These are phyloP conservation scores for Anguilla megastoma DNA, from an alignment of 2,797 vertebrate species.

Conservation along the genomic window DNA sequence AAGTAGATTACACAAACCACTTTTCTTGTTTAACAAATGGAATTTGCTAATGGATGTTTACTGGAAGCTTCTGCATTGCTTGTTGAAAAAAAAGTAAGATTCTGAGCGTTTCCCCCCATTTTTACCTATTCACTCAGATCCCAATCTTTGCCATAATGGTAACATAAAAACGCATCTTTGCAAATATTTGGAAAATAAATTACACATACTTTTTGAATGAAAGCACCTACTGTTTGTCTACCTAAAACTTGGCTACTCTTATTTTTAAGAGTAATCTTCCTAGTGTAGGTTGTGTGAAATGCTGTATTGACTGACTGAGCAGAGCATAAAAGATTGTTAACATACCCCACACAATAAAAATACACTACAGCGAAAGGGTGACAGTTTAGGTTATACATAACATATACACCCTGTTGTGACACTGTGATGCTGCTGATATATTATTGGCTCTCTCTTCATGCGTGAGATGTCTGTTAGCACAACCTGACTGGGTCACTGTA, in stretches of 20 bases:
- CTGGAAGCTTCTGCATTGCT: not conserved
- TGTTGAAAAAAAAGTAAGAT: not conserved
- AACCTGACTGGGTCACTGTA: not conserved
- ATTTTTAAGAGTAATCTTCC: not conserved
- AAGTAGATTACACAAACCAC: not conserved
- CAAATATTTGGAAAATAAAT: not conserved
- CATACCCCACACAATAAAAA: not conserved
- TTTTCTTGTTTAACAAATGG: not conserved
- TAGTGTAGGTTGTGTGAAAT: constrained; percentile 4
- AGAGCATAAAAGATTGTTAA: not conserved
- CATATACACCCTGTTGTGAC: not conserved
- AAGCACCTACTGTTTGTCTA: too few species aligned
- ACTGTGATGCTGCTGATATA: not conserved
- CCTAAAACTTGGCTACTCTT: not conserved
- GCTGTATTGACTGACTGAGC: not conserved
- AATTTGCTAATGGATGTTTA: not conserved
- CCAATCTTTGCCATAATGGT: not conserved
- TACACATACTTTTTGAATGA: not conserved
- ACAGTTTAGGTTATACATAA: constrained; percentile 14
- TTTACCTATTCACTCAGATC: not conserved
- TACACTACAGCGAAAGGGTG: not conserved
- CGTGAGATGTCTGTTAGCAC: constrained; percentile 24
- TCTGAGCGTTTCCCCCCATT: not conserved
- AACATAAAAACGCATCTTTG: not conserved
- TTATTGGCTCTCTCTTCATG: constrained; percentile 6